Base-by-base conservation (phyloP, 2,113 vertebrate species). In the Zosterops borbonicus region DNA sequence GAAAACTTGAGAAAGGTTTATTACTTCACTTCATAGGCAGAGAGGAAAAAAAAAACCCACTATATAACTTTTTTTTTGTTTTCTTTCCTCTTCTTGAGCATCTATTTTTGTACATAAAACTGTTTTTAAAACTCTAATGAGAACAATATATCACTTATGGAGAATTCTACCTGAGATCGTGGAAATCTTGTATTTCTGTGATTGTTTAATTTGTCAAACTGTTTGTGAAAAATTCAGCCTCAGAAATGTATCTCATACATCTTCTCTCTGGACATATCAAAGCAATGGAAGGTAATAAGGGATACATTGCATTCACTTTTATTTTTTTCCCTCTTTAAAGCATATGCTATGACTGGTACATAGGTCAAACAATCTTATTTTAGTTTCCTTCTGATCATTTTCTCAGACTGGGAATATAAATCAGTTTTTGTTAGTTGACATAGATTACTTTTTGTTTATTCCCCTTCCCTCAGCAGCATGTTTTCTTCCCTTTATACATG, bases 121-220 rank as follows among this genome's bases (percentile, higher is more conserved):
- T 91, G 56, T 42, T 96, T 96, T 94, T 69, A 55, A 81, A 90
- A 89, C 33, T 17, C 67, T 93, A 89, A 88, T 95, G 94, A 97
- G 88, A 96, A 84, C 81, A 93, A 89, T 91, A 67, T 67, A 94
- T 97, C 90, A 94, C 41, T 96, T 94, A 68, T 6, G 42, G 85
- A 77, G 85, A 96, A 90, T 94, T 96, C 35, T 91, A 65, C 41
- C n/a, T 18, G 80, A 96, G 76, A 97, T 96, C 20, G 60, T 85
- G 70, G 69, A 82, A 91, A 90, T 93, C 62, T 96, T 87, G 9
- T 68, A 87, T 93, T 58, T 95, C 81, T 2, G 6, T 83, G 89
- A 95, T 94, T 94, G 90, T 94, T 97, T 97, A 96, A 97, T 95
- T 97, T 97, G 65, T 96, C 92, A 97, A 96, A 90, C 46, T 58